Evolutionary conservation across 1,140 invertebrate genomes (phyloP), one percentile per base, ranked within the genome.

Genomic region (Eurosta solidaginis): DNA sequence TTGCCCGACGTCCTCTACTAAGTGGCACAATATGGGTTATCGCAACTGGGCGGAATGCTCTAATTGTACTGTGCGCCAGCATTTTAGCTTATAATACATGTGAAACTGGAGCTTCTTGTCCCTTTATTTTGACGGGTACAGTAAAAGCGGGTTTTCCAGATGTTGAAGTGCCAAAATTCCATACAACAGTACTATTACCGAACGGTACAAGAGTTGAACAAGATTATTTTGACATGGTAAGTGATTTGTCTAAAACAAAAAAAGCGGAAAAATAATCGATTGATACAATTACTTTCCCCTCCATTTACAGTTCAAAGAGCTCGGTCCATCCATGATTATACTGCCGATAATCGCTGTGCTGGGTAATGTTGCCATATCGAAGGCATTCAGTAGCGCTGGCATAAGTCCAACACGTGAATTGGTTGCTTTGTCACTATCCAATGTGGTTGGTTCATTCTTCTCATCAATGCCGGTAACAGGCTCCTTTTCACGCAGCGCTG

Each of bases 391-490:
- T 79, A 94, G 93, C 3, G 91, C 92, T 54, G 92, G 93, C 40
- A 91, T 96, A 3, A 95, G 96, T 86, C 93, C 94, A 0, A 95
- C 94, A 0, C 93, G 96, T 84, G 96, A 97, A 87, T 88, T 96
- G 27, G 87, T 96, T n/a, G 95, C 94, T 0, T 89, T 96, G 3
- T 96, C 95, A 0, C 85, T 96, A 27, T 93, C 94, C 79, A 99
- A 98, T 86, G 92, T 98, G 44, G 84, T 96, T 12, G 96, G 97
- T 1, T 94, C 96, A 0, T 98, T 98, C 86, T 93, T 96, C 17
- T 93, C 92, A 14, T 96, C 96, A 0, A 96, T 96, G 92, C 97
- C 97, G 0, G 93, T 98, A 3, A 98, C 97, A 2, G 97, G 96
- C 0, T 96, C 95, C 0, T 96, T 97, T 86, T 96, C 94, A 4